These are phyloP conservation scores for Watsonalla cultraria DNA, from an alignment of 2,888 invertebrate genomes.

Conservation along the genomic window DNA sequence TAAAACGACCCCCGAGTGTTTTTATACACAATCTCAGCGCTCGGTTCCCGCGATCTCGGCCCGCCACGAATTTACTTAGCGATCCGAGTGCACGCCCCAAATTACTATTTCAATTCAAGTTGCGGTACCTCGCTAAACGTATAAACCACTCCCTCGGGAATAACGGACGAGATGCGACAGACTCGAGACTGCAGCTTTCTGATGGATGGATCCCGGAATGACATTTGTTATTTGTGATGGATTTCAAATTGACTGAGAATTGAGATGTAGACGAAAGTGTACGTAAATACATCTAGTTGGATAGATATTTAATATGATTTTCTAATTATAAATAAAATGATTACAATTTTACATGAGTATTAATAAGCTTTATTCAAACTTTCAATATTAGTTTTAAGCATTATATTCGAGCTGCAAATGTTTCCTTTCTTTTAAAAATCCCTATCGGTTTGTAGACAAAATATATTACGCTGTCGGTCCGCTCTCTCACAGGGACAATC, in stretches of 20 bases:
- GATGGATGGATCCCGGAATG: conserved; percentile 8
- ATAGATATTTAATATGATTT: too few relatives aligned
- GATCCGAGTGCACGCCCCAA: conserved; percentile 50
- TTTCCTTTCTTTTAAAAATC: not conserved
- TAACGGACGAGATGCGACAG: not conserved
- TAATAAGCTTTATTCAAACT: too few relatives aligned
- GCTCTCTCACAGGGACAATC: not conserved
- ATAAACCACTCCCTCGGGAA: conserved; percentile 4
- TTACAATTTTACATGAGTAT: too few relatives aligned
- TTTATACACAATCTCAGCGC: conserved; percentile 12
- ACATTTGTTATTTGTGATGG: conserved; percentile 2
- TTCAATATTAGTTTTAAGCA: too few relatives aligned
- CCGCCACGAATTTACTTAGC: conserved; percentile 49
- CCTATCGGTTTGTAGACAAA: not conserved
- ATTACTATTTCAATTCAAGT: conserved; percentile 62
- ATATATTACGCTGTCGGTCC: not conserved
- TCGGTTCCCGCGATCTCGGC: conserved; percentile 19
- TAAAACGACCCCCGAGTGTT: conserved; percentile 10
- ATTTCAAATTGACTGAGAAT: not conserved
- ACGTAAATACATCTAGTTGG: not conserved
- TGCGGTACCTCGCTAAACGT: conserved; percentile 4
- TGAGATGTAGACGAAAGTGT: not conserved
- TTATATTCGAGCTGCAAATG: too few relatives aligned
- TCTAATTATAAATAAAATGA: too few relatives aligned
- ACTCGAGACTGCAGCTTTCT: not conserved